Evolutionary conservation across 2,888 invertebrate genomes (phyloP), one percentile per base, ranked within the genome.

Genomic region (Sphaeridia pumilis): DNA sequence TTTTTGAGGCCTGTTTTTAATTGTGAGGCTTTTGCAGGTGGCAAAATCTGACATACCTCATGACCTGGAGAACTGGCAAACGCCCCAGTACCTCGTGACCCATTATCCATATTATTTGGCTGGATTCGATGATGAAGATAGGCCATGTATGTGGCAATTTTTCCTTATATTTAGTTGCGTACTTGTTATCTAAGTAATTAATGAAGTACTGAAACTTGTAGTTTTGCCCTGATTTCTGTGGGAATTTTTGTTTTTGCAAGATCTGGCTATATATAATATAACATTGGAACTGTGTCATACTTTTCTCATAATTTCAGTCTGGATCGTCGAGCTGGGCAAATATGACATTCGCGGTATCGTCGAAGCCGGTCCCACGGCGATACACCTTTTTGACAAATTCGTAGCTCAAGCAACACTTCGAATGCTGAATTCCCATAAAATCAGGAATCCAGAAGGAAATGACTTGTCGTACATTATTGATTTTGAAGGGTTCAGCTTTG

Each of bases 91-190:
- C 17, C 17, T 38, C 5, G 17, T 12, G 5, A 17, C 12, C 5
- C 17, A 38, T 17, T 38, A 38, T 38, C 38, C 38, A 5, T 38
- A 14, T 17, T 38, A 38, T 20, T 17, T 38, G 17, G 20, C 17
- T 38, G 38, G 38, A 14, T 38, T 38, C 38, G 38, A 38, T 38
- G 38, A 38, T 38, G 38, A 38, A 12, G 38, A 38, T 20, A 38
- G 38, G 38, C 38, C 38, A 38, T 17, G 38, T 38, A 38, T 14
- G 38, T 14, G 10, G 10, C 7, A 14, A 31, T 31, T 10, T 31
- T 31, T 31, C 14, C 14, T 31, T 10, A 31, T 14, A 31, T 10
- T 31, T 31, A 31, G 14, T n/a, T n/a, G n/a, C n/a, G n/a, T n/a
- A n/a, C n/a, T n/a, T n/a, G n/a, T n/a, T n/a, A n/a, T n/a, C n/a